Conservation (phyloP, 2,888 invertebrate genomes). For the Exephanes ischioxanthus region DNA sequence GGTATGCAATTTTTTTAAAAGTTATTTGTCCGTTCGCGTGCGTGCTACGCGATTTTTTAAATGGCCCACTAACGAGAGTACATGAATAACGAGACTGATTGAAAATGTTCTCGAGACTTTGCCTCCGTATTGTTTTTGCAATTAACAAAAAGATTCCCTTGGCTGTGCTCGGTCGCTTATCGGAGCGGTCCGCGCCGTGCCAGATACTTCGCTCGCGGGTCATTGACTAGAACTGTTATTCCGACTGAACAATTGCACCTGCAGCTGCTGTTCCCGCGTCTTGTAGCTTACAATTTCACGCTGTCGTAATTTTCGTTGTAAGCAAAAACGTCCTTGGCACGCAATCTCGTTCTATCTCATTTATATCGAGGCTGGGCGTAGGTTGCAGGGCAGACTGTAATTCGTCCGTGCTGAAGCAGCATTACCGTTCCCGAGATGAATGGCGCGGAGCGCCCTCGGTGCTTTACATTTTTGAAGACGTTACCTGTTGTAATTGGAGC, state of each 20-base stretch:
- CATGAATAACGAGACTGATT: neutral
- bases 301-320: slow-evolving; percentile 67
- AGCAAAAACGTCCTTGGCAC: slow-evolving; percentile 48
- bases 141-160: slow-evolving; percentile 13
- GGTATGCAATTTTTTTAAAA: neutral
- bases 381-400: slow-evolving; percentile 18
- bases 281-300: slow-evolving; percentile 65
- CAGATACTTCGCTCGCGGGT: slow-evolving; percentile 15
- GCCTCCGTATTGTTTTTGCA: neutral
- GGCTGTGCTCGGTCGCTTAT: slow-evolving; percentile 1
- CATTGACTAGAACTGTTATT: slow-evolving; percentile 11
- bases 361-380: neutral
- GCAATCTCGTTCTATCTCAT: slow-evolving; percentile 35
- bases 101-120: neutral
- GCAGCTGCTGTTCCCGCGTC: slow-evolving; percentile 15
- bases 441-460: slow-evolving; percentile 19
- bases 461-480: slow-evolving; percentile 44
- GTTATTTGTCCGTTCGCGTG: neutral
- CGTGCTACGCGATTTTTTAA: neutral
- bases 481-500: slow-evolving; percentile 4
- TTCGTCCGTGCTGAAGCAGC: slow-evolving; percentile 57
- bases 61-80: neutral
- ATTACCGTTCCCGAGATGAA: slow-evolving; percentile 30
- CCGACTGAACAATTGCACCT: slow-evolving; percentile 49
- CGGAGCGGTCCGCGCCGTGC: neutral